Percentiles rank a stretch among this genome's conserved stretches.
These are phyloP conservation scores for Mesocentrotus franciscanus DNA, from an alignment of 53 echinoderm and acorn worm species.

Conservation along the genomic window DNA sequence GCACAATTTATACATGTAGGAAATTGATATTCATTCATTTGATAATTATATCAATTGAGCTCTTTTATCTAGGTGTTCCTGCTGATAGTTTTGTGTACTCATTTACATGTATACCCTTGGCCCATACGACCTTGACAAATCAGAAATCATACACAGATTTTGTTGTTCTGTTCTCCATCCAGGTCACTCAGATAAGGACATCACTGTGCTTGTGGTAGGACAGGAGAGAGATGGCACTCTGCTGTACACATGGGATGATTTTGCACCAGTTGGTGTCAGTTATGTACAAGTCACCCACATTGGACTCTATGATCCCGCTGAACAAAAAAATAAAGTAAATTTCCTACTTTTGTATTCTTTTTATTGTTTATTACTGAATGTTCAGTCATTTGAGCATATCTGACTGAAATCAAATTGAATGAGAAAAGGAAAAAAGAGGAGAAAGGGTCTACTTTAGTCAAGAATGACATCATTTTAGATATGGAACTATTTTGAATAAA, in stretches of 20 bases:
- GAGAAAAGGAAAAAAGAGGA: too few relatives aligned
- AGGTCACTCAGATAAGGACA: slow-evolving; percentile 51
- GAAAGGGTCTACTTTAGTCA: too few relatives aligned
- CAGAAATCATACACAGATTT: not conserved
- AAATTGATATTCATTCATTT: not conserved
- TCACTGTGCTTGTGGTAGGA: slow-evolving; percentile 79
- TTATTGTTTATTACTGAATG: too few relatives aligned
- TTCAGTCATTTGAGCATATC: not conserved
- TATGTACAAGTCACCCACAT: slow-evolving; percentile 80
- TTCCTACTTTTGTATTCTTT: not conserved
- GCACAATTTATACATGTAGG: too few relatives aligned
- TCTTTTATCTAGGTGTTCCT: not conserved
- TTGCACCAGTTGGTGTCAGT: slow-evolving; percentile 69
- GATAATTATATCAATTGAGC: not conserved
- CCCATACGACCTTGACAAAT: not conserved
- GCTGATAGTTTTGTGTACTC: not conserved
- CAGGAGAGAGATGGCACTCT: slow-evolving; percentile 86
- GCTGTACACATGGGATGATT: slow-evolving; percentile 86
- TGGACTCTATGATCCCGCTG: slow-evolving; percentile 85
- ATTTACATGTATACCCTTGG: not conserved
- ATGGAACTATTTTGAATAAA: too few relatives aligned
- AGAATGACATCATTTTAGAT: too few relatives aligned
- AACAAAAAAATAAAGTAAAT: slow-evolving; percentile 76
- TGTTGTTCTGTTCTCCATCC: not conserved
- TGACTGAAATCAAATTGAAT: too few relatives aligned